These are phyloP conservation scores for Merluccius polli DNA, from an alignment of 2,797 vertebrate genomes.

Conservation along the genomic window DNA sequence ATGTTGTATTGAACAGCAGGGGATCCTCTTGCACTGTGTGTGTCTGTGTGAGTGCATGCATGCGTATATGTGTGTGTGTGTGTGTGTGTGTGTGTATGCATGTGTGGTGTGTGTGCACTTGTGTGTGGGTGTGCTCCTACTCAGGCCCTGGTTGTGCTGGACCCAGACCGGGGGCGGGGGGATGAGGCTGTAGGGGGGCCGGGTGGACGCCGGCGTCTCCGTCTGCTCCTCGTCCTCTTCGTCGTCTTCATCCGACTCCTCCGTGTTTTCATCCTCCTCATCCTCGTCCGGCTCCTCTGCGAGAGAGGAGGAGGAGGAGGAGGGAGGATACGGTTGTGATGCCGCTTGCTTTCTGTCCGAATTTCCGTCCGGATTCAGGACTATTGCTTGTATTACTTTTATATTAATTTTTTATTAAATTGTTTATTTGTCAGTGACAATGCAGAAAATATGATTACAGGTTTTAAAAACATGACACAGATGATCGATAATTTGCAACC, in stretches of 20 bases:
- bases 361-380: neutral
- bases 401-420: neutral
- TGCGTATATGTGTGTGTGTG: neutral
- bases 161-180: constrained; percentile 87
- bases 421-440: neutral
- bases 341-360: neutral
- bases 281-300: constrained; percentile 82
- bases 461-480: neutral
- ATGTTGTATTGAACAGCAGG: neutral
- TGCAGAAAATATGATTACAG: neutral
- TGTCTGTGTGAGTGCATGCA: neutral
- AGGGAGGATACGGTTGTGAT: neutral
- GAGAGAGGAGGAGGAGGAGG: neutral
- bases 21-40: neutral
- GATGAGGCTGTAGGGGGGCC: constrained; percentile 71
- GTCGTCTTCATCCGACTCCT: constrained; percentile 74
- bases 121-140: constrained; percentile 57
- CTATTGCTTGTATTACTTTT: neutral
- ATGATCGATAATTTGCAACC: too few species aligned
- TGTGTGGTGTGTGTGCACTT: constrained; percentile 1
- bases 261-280: constrained; percentile 74
- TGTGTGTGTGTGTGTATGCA: neutral
- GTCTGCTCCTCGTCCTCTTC: constrained; percentile 82
- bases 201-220: constrained; percentile 68
- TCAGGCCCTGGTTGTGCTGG: constrained; percentile 89